A percentile compares a stretch with the other conserved stretches of the same genome.
Evolutionary conservation across 2,113 vertebrate species (phyloP).

Genomic region (Lophura nycthemera): DNA sequence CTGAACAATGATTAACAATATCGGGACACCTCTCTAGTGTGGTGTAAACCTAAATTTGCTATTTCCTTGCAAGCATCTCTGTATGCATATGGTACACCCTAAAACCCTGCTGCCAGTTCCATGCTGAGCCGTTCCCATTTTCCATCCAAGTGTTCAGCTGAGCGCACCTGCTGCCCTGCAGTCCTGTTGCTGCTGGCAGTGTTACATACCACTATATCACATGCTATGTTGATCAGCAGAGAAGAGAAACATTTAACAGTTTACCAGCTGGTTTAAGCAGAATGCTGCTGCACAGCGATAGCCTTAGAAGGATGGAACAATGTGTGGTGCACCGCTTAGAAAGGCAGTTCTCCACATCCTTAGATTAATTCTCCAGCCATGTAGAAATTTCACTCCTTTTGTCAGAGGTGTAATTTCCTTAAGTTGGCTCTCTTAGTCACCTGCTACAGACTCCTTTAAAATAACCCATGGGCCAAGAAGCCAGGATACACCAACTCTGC

Average conservation of each 20-base stretch:
- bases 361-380: background rate
- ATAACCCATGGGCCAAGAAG: background rate
- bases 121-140: background rate
- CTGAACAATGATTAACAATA: fast-evolving
- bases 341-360: background rate
- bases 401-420: background rate
- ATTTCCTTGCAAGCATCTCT: background rate
- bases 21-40: background rate
- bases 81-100: background rate
- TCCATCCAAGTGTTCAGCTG: background rate
- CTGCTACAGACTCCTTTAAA: background rate
- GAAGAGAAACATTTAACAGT: background rate
- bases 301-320: fast-evolving
- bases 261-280: background rate
- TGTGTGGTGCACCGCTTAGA: fast-evolving
- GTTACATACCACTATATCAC: background rate
- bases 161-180: background rate
- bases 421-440: background rate
- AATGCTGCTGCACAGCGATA: background rate
- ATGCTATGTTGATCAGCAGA: fast-evolving
- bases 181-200: background rate
- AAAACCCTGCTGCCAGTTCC: background rate
- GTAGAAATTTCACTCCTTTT: background rate
- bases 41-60: background rate
- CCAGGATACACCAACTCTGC: background rate